Conservation (phyloP, 2,797 vertebrate genomes). For the Phataginus tricuspis region DNA sequence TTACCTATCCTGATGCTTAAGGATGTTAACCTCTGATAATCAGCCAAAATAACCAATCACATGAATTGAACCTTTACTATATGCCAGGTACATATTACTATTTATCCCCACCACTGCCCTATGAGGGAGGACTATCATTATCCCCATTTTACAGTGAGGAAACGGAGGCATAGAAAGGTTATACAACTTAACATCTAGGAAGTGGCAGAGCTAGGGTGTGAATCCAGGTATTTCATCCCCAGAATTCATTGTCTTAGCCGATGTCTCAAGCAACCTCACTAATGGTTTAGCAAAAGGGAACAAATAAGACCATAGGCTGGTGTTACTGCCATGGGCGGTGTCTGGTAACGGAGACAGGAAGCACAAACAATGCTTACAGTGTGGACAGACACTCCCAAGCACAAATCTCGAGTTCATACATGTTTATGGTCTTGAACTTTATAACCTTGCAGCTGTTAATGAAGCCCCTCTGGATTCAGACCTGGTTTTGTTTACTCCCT, state of each 20-base stretch:
- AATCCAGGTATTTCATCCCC: background rate
- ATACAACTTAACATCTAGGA: background rate
- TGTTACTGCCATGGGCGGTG: rapidly evolving
- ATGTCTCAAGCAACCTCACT: background rate
- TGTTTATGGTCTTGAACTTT: background rate
- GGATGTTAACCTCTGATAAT: too few species aligned
- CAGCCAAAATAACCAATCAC: background rate
- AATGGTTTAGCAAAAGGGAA: background rate
- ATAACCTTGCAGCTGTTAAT: background rate
- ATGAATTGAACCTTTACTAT: background rate
- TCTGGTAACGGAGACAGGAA: background rate
- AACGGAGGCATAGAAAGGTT: background rate
- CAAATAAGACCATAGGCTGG: background rate
- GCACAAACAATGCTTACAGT: background rate
- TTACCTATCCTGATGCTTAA: background rate
- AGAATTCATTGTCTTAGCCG: background rate
- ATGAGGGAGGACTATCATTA: background rate
- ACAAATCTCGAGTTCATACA: background rate
- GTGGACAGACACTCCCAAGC: background rate
- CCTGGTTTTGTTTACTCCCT: background rate
- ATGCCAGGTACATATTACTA: background rate
- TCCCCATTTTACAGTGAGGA: background rate
- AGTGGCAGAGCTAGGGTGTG: background rate
- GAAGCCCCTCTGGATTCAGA: background rate
- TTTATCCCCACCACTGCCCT: background rate